phyloP scores from a whole-genome alignment of 2,113 vertebrate species.

The Stictonetta naevosa region DNA sequence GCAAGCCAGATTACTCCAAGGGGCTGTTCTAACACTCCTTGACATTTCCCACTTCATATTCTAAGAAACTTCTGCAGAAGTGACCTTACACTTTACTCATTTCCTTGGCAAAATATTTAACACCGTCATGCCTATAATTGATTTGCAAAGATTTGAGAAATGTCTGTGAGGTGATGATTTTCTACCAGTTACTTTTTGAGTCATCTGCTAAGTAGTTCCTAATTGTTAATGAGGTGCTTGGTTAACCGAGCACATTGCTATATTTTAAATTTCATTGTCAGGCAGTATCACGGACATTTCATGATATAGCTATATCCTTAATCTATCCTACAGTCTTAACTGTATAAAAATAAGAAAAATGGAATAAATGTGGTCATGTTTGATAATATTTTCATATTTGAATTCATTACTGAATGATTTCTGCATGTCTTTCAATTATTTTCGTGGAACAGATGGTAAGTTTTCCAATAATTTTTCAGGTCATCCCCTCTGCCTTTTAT shows the following conservation, averaged over 20 bases:
- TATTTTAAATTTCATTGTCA: not conserved
- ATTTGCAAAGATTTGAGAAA: not conserved
- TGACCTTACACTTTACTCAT: not conserved
- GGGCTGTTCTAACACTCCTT: not conserved
- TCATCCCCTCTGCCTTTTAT: not conserved
- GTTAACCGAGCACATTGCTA: not conserved
- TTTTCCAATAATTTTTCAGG: not conserved
- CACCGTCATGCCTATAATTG: not conserved
- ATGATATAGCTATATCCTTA: not conserved
- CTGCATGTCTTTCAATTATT: not conserved
- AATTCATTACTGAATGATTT: not conserved
- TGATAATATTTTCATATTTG: not conserved
- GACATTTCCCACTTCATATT: not conserved
- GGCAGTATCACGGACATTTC: not conserved
- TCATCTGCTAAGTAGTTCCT: not conserved
- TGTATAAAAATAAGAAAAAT: not conserved
- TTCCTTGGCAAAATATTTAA: not conserved
- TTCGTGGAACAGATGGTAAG: not conserved
- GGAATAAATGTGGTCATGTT: not conserved
- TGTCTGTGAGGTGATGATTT: not conserved
- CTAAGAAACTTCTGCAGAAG: not conserved
- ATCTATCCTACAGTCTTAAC: not conserved
- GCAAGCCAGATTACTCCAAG: not conserved
- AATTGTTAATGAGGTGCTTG: not conserved
- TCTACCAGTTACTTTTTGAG: not conserved